A percentile compares a stretch with the other conserved stretches of the same genome.
Conservation (phyloP, 2,888 invertebrate species). For the Anthophora plumipes region DNA sequence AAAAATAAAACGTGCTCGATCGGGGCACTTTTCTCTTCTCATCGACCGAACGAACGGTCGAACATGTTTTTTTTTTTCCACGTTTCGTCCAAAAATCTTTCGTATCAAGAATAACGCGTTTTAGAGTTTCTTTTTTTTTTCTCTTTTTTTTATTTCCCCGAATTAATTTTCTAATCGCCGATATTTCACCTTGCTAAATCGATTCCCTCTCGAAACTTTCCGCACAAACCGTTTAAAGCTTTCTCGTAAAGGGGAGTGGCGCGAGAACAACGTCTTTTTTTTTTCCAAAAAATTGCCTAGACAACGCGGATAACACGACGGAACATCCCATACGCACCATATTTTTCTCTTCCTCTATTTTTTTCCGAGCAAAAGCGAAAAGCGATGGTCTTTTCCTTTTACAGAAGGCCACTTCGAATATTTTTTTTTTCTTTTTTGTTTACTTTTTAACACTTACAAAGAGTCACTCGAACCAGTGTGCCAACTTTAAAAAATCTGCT, state of each 20-base stretch:
- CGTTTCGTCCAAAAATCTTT: constrained; percentile 76
- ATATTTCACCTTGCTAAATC: constrained; percentile 51
- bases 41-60: not conserved
- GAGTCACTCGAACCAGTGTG: constrained; percentile 71
- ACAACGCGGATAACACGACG: constrained; percentile 63
- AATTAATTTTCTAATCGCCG: constrained; percentile 66
- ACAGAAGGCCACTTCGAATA: constrained; percentile 84
- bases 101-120: constrained; percentile 84
- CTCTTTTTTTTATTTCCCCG: too few relatives aligned
- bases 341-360: not conserved
- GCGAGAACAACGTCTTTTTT: constrained; percentile 61
- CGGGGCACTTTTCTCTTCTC: constrained; percentile 1
- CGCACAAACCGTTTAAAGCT: constrained; percentile 41
- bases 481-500: constrained; percentile 60
- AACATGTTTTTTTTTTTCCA: not conserved
- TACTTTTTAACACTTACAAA: constrained; percentile 78
- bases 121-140: too few relatives aligned
- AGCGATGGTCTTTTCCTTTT: constrained; percentile 78
- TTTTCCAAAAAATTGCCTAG: constrained; percentile 61
- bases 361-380: constrained; percentile 75
- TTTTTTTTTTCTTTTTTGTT: constrained; percentile 67
- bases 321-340: constrained; percentile 54
- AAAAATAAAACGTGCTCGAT: constrained; percentile 61
- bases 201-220: constrained; percentile 28
- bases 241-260: constrained; percentile 58